Conservation (phyloP, 1,140 invertebrate species). For the Acyrthosiphon pisum region DNA sequence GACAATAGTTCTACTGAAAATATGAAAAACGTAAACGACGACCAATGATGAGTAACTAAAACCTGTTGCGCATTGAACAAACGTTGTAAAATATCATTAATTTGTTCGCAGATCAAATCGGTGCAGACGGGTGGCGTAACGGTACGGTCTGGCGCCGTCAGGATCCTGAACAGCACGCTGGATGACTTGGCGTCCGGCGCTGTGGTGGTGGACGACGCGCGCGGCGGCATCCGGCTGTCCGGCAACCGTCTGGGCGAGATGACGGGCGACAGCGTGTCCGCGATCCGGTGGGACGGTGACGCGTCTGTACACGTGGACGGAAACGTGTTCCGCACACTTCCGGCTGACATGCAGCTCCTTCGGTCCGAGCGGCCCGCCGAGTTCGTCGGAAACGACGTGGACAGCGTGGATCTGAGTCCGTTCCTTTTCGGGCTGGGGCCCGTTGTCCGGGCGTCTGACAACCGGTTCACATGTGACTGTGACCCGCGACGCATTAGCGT, state of each 20-base stretch:
- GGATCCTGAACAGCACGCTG: slow-evolving; percentile 39
- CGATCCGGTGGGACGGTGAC: not conserved
- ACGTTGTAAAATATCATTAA: not conserved
- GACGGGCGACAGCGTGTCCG: slow-evolving; percentile 22
- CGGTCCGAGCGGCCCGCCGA: slow-evolving; percentile 35
- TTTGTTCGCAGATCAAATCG: slow-evolving; percentile 13
- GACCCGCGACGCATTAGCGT: slow-evolving; percentile 52
- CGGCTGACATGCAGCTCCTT: slow-evolving; percentile 42
- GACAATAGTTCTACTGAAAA: too few species aligned
- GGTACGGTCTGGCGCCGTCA: not conserved
- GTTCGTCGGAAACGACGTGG: slow-evolving; percentile 39
- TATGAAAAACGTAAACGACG: not conserved
- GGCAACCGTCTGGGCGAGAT: not conserved
- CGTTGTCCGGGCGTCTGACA: not conserved
- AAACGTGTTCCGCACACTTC: slow-evolving; percentile 41
- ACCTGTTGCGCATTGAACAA: not conserved
- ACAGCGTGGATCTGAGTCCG: slow-evolving; percentile 38
- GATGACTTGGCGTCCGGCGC: not conserved
- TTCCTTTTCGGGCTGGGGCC: slow-evolving; percentile 36
- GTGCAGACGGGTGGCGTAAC: not conserved
- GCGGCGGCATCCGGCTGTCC: not conserved
- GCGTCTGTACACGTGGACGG: not conserved
- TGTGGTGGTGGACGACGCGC: not conserved
- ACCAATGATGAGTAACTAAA: not conserved
- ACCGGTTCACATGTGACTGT: slow-evolving; percentile 55